Base-by-base conservation (phyloP, 64 coral and sea anemone species). In the Montipora capricornis region DNA sequence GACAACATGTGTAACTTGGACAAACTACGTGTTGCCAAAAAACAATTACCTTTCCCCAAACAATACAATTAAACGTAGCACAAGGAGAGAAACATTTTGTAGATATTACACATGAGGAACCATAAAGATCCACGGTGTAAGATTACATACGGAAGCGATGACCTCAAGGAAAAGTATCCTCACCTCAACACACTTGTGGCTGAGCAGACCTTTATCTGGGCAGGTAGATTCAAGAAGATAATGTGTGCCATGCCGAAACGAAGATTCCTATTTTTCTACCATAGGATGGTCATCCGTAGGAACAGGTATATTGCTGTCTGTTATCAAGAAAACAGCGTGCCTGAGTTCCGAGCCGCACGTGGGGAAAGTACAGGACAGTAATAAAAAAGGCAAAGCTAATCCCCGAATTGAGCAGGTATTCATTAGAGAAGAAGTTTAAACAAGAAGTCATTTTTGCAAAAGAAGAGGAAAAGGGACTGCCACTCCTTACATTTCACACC, bases 241-340 rank as follows among this genome's bases (percentile, higher is more conserved):
- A 22, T 22, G 22, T 22, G 29, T 5, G 89, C 89, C 37, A 91
- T 73, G 89, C 89, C 89, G 68, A 80, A 81, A 44, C 5, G 59
- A 16, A 46, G 69, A 22, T 70, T 70, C 49, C 77, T 91, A 5
- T 91, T 91, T 53, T 82, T 81, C 29, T 91, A 70, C 20, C 89
- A 91, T 46, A 78, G 89, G n/a, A 91, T 91, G 89, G 89, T 91
- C 37, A 44, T 47, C 44, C 59, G 60, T 3, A 68, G 37, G 26
- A 81, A 81, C 47, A 80, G 47, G 1, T 82, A 91, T 69, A 87
- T 37, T 5, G 80, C 80, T 61, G 17, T 19, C 62, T 68, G 62
- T 68, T 68, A 68, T 19, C 10, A 68, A 68, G 62, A 68, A 68
- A 68, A 68, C 62, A 68, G 62, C 0, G 62, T 68, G 10, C 62